A percentile compares a stretch with the other conserved stretches of the same genome.
Conservation (phyloP, 2,888 invertebrate genomes). For the Agrochola macilenta region DNA sequence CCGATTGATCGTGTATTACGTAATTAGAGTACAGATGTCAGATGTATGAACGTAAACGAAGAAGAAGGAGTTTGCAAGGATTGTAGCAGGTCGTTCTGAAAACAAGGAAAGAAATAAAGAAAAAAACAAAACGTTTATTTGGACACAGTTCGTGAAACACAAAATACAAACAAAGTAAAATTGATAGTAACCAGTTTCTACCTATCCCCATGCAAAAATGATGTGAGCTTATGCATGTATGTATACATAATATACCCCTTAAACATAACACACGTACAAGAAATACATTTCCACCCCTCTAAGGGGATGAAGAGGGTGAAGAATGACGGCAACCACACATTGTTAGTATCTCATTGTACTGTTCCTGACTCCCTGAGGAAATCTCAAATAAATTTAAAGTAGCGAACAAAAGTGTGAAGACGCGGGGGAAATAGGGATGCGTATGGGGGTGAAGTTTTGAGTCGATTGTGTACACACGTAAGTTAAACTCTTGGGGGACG, state of each 20-base stretch:
- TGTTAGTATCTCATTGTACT: constrained; percentile 47
- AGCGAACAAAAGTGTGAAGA: constrained; percentile 39
- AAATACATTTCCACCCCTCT: constrained; percentile 23
- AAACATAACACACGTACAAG: background rate
- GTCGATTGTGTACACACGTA: constrained; percentile 5
- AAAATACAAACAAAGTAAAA: too few species aligned
- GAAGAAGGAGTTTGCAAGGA: background rate
- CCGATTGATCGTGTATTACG: too few species aligned
- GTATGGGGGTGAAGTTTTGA: background rate
- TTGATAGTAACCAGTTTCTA: too few species aligned
- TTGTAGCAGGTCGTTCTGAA: too few species aligned
- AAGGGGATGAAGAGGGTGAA: constrained; percentile 4
- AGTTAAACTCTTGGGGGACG: background rate
- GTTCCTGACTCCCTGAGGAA: constrained; percentile 41
- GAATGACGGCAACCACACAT: constrained; percentile 30
- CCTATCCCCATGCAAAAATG: background rate
- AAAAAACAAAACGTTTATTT: too few species aligned
- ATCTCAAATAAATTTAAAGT: constrained; percentile 54
- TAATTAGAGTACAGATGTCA: too few species aligned
- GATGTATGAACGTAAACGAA: background rate
- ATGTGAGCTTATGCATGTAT: too few species aligned
- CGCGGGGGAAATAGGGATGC: constrained; percentile 27
- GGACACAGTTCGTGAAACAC: too few species aligned
- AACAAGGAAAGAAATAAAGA: too few species aligned
- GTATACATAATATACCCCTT: background rate